phyloP scores from a whole-genome alignment of 1,140 invertebrate species.

The Zaprionus gabonicus region DNA sequence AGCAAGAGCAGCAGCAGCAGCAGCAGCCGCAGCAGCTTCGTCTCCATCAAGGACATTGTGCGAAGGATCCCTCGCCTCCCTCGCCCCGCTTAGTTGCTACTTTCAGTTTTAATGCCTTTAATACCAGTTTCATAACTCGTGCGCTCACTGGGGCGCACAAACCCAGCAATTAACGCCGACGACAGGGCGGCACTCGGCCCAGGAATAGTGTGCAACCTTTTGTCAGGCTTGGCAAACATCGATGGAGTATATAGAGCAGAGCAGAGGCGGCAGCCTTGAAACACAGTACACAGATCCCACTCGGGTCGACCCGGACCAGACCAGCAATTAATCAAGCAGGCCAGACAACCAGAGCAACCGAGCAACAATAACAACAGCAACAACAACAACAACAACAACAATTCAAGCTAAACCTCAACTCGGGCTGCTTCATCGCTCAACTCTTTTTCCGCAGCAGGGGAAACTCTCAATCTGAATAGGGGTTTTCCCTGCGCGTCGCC shows the following conservation, averaged over 20 bases:
- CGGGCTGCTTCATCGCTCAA: constrained; percentile 44
- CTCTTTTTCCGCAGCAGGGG: constrained; percentile 50
- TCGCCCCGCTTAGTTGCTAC: constrained; percentile 66
- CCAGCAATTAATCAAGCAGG: constrained; percentile 45
- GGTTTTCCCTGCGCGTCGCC: constrained; percentile 48
- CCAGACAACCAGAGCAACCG: constrained; percentile 35
- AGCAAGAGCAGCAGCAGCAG: constrained; percentile 47
- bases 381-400: constrained; percentile 15
- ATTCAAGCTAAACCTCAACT: constrained; percentile 24
- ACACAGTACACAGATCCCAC: background rate
- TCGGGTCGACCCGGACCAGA: constrained; percentile 10
- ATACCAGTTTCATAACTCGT: constrained; percentile 80
- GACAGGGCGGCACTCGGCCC: constrained; percentile 4
- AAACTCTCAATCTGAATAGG: constrained; percentile 51
- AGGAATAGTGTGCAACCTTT: constrained; percentile 29
- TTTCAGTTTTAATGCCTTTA: constrained; percentile 63
- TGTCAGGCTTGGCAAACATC: constrained; percentile 24
- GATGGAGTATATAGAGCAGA: constrained; percentile 21
- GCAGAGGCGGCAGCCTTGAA: constrained; percentile 27
- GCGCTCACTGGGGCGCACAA: constrained; percentile 71
- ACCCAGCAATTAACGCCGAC: constrained; percentile 72
- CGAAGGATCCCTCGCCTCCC: constrained; percentile 23
- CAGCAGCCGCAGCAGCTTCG: constrained; percentile 19
- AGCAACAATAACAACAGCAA: constrained; percentile 12
- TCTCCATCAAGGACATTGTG: constrained; percentile 55